Percentiles rank a stretch among this genome's conserved stretches.
phyloP scores from a whole-genome alignment of 2,113 vertebrate species.

The Platichthys stellatus region DNA sequence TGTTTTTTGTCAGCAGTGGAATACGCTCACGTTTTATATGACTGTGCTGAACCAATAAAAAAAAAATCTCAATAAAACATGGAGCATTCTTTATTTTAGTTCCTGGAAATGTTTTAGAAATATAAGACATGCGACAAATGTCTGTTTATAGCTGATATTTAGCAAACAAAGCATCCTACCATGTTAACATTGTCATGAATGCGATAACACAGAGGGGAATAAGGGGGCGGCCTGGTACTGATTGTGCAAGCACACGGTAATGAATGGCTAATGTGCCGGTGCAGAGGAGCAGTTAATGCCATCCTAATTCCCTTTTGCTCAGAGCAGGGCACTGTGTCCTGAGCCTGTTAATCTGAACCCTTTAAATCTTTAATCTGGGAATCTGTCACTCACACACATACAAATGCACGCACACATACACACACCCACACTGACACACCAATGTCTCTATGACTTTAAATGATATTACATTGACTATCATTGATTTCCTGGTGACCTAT shows the following conservation, averaged over 20 bases:
- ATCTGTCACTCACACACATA: conserved; percentile 45
- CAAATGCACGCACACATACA: conserved; percentile 1
- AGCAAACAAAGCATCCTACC: conserved; percentile 54
- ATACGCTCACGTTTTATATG: neutral
- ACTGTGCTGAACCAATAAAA: conserved; percentile 2
- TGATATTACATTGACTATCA: neutral
- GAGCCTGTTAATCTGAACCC: conserved; percentile 72
- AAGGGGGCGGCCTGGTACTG: conserved; percentile 55
- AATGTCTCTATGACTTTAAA: neutral
- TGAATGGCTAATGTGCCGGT: conserved; percentile 72
- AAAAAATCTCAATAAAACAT: too few relatives aligned
- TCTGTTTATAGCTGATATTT: conserved; percentile 26
- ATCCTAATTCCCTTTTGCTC: conserved; percentile 66
- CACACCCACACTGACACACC: neutral
- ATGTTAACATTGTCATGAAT: conserved; percentile 63
- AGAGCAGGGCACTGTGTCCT: conserved; percentile 49
- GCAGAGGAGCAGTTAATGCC: conserved; percentile 67
- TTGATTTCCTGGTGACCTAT: neutral
- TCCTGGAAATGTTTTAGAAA: neutral
- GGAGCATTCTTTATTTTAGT: neutral
- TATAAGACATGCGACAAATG: conserved; percentile 19
- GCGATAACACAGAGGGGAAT: conserved; percentile 56
- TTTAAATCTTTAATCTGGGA: conserved; percentile 71
- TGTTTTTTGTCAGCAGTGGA: neutral
- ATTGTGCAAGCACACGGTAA: conserved; percentile 63